These are phyloP conservation scores for Crotalus tigris DNA, from an alignment of 2,113 vertebrate species.

Conservation along the genomic window DNA sequence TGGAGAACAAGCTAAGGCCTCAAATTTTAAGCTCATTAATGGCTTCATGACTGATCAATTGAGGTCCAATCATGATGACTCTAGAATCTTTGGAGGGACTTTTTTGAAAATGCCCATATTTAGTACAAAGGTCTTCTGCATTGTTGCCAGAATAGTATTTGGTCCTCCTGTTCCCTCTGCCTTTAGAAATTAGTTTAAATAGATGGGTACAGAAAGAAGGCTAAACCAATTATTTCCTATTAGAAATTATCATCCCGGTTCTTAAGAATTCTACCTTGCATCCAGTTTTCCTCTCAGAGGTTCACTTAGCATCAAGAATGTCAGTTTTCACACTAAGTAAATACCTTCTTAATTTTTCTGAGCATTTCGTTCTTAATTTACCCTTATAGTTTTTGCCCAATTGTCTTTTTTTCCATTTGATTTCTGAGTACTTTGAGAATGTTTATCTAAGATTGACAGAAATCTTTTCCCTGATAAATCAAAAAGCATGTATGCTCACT, in stretches of 20 bases:
- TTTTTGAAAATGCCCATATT: neutral
- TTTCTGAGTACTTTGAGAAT: neutral
- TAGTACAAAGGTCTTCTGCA: neutral
- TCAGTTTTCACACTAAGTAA: neutral
- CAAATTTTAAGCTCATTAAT: neutral
- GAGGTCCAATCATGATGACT: neutral
- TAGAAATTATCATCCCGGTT: neutral
- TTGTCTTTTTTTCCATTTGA: neutral
- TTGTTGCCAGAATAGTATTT: neutral
- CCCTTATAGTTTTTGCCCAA: neutral
- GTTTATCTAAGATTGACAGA: neutral
- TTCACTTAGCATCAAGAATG: neutral
- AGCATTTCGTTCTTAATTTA: neutral
- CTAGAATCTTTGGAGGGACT: neutral
- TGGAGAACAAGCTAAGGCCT: neutral
- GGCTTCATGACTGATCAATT: neutral
- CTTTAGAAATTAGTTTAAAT: neutral
- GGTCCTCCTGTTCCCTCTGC: neutral
- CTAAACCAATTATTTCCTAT: neutral
- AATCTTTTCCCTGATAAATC: neutral
- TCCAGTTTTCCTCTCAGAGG: too few species aligned
- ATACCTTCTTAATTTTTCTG: neutral
- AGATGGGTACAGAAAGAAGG: neutral
- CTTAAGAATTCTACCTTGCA: neutral
- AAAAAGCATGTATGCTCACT: neutral